Conservation (phyloP, 2,888 invertebrate species). For the Drosophila anomalata region DNA sequence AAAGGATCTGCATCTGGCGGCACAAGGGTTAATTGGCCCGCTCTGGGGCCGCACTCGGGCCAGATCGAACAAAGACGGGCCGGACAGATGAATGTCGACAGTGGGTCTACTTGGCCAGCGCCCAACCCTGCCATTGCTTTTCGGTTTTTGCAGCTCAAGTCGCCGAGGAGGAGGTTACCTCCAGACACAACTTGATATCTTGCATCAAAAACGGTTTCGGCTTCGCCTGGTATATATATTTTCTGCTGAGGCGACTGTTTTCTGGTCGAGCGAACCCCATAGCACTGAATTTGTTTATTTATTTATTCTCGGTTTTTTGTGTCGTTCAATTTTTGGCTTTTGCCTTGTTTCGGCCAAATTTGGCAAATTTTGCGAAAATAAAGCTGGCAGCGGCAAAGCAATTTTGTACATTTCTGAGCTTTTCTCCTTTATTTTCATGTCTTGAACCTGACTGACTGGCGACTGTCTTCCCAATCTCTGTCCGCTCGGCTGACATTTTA, state of each 20-base stretch:
- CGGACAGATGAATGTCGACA: conserved; percentile 47
- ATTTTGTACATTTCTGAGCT: conserved; percentile 40
- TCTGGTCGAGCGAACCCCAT: conserved; percentile 38
- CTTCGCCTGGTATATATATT: conserved; percentile 10
- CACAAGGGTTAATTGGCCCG: conserved; percentile 57
- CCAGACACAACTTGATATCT: conserved; percentile 55
- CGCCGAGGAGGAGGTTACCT: conserved; percentile 26
- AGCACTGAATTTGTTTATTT: conserved; percentile 70
- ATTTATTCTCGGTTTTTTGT: conserved; percentile 55
- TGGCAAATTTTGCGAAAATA: conserved; percentile 55
- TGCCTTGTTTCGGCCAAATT: conserved; percentile 50
- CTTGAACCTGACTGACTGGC: conserved; percentile 18
- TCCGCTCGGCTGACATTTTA: conserved; percentile 62
- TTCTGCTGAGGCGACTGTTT: conserved; percentile 36
- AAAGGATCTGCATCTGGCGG: conserved; percentile 26
- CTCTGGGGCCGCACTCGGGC: conserved; percentile 21
- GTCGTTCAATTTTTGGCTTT: conserved; percentile 24
- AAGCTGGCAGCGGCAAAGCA: conserved; percentile 35
- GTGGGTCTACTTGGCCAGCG: conserved; percentile 39
- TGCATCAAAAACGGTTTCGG: conserved; percentile 46
- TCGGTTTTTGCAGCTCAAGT: conserved; percentile 13
- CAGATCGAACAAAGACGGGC: conserved; percentile 20
- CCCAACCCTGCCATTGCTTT: conserved; percentile 17
- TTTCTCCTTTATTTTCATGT: conserved; percentile 36
- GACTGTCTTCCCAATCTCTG: conserved; percentile 40